These are phyloP conservation scores for Caenorhabditis remanei DNA, from an alignment of 1,140 invertebrate genomes.

Conservation along the genomic window DNA sequence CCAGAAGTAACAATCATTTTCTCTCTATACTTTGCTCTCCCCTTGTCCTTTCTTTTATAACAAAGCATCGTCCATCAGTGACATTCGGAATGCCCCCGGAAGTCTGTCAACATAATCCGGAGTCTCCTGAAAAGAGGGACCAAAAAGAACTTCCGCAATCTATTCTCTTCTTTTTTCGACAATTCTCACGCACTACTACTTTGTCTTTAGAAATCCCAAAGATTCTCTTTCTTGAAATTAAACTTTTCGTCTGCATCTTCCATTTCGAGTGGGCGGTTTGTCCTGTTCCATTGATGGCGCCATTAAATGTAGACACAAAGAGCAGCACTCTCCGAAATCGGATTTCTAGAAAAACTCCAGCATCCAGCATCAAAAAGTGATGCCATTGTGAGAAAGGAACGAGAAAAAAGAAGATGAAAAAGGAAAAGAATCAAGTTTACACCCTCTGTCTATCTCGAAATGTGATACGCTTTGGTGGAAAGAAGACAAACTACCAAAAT, in stretches of 20 bases:
- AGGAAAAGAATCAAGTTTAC: conserved; percentile 47
- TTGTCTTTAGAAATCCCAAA: not conserved
- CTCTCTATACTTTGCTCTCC: not conserved
- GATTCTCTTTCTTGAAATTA: conserved; percentile 9
- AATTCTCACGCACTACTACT: conserved; percentile 6
- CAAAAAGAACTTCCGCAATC: conserved; percentile 39
- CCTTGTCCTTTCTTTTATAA: not conserved
- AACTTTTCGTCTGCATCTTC: not conserved
- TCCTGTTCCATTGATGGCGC: not conserved
- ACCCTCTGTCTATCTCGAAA: not conserved
- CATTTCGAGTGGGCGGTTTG: not conserved
- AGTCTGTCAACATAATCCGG: conserved; percentile 2
- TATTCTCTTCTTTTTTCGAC: not conserved
- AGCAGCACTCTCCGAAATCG: conserved; percentile 21
- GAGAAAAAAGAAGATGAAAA: not conserved
- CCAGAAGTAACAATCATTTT: not conserved
- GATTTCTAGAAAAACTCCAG: not conserved
- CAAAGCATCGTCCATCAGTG: not conserved
- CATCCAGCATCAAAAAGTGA: not conserved
- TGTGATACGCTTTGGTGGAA: not conserved
- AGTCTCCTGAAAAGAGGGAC: not conserved
- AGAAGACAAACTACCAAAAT: not conserved
- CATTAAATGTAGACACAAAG: conserved; percentile 15
- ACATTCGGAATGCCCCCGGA: conserved; percentile 22
- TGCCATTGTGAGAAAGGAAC: not conserved